Evolutionary conservation across 2,113 vertebrate genomes (phyloP), one percentile per base, ranked within the genome.

Genomic region (Arenaria interpres): DNA sequence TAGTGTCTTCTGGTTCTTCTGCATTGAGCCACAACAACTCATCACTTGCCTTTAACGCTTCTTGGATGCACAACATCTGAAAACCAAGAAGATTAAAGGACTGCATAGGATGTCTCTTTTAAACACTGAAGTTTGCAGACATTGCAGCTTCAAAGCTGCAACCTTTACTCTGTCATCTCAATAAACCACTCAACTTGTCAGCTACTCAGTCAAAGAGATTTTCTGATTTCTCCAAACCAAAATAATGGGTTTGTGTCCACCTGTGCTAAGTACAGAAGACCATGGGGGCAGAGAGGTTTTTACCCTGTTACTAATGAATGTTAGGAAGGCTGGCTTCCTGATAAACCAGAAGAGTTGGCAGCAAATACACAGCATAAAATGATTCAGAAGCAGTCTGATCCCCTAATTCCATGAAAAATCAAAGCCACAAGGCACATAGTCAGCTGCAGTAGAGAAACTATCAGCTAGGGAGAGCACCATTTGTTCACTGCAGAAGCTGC

Each of bases 351-450:
- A 82, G 9, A 62, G 17, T 8, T 84, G 91, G 45, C 39, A 53
- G 92, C 62, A 88, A 89, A 37, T 41, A 64, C 15, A 24, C 32
- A 62, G 69, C 67, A 88, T 35, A 77, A 89, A 88, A 56, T 14
- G 5, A 71, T 67, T 68, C 33, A 71, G n/a, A 60, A 90, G 56
- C 76, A 90, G 79, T 82, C 93, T 5, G 25, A 37, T 85, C 62
- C 37, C 90, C 53, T 96, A 48, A 75, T 94, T 56, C 88, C 71
- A 94, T 53, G 32, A 71, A 88, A 96, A 93, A 67, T 3, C n/a
- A 60, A 92, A 78, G 46, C 54, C 73, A 77, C 35, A 59, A 76
- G 41, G 30, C 56, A 23, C 56, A 85, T 69, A 62, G 63, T 82
- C 79, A 95, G 67, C 51, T 84, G 78, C 45, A 56, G 19, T 17